Evolutionary conservation across 2,888 invertebrate species (phyloP), one percentile per base, ranked within the genome.

Genomic region (Aphodius granarius): DNA sequence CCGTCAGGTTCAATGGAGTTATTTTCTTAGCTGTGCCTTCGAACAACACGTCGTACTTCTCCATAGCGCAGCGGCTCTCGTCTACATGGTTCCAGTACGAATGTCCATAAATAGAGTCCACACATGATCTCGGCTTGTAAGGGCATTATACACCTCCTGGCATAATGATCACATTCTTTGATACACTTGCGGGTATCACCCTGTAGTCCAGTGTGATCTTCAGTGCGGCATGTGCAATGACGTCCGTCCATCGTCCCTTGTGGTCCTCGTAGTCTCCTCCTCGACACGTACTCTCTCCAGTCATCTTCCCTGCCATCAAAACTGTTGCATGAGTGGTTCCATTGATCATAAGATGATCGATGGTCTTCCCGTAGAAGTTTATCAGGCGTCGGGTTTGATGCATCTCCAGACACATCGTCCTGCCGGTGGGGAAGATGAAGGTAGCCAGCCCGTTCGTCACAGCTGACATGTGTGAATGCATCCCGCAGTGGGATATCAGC

Each of bases 381-480:
- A 23, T 23, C 23, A 23, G 9, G 5, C 23, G 23, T 4, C 23
- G 23, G 9, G 9, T 23, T 9, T 23, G 23, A 23, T 5, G 23
- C 23, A 23, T 23, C 9, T 23, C 23, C 23, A 23, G 23, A 23
- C 9, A 23, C 23, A 23, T 23, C n/a, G 23, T 23, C n/a, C 66
- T 66, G n/a, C 4, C 19, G 2, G 20, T 21, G 13, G 70, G 70
- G 15, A 18, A 70, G 17, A 70, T 20, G 19, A 21, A 70, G 13
- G 21, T 19, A 21, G 70, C 16, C 13, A 70, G 21, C 3, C 70
- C 19, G 18, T 70, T 70, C 13, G 13, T n/a, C 18, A 70, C n/a
- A 13, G 22, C 22, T 9, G 70, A 70, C 20, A 22, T 13, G 22
- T 70, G 70, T 70, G 70, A 70, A 19, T 70, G 70, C 70, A 70